phyloP scores from a whole-genome alignment of 2,113 vertebrate genomes.

The Eidolon helvum region DNA sequence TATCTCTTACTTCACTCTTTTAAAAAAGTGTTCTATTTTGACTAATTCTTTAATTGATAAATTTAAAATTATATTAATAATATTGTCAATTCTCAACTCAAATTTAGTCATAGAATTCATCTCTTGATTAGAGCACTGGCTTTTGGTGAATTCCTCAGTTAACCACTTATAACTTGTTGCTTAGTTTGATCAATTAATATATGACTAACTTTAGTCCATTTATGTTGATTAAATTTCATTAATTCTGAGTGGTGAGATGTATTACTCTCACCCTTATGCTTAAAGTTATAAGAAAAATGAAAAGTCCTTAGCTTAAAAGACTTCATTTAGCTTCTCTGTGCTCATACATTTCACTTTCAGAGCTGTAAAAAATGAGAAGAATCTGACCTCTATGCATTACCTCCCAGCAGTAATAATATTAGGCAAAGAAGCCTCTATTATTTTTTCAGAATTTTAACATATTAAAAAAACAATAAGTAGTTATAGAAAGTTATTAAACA shows the following conservation, averaged over 20 bases:
- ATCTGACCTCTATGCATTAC: background rate
- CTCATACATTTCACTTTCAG: background rate
- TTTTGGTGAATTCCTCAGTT: background rate
- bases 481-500: background rate
- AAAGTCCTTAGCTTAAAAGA: background rate
- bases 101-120: background rate
- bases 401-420: background rate
- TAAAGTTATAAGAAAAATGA: background rate
- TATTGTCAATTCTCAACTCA: background rate
- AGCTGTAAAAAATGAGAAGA: background rate
- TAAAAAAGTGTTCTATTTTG: background rate
- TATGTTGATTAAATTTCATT: background rate
- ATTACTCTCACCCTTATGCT: background rate
- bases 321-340: background rate
- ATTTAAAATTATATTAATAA: background rate
- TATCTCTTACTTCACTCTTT: background rate
- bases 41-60: background rate
- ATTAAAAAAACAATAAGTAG: background rate
- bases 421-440: background rate
- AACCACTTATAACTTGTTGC: background rate
- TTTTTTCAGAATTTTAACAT: background rate
- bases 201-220: background rate
- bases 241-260: background rate
- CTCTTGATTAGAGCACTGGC: background rate
- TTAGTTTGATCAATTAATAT: background rate